Base-by-base conservation (phyloP, 2,797 vertebrate species). In the Halcyon chelicuti region DNA sequence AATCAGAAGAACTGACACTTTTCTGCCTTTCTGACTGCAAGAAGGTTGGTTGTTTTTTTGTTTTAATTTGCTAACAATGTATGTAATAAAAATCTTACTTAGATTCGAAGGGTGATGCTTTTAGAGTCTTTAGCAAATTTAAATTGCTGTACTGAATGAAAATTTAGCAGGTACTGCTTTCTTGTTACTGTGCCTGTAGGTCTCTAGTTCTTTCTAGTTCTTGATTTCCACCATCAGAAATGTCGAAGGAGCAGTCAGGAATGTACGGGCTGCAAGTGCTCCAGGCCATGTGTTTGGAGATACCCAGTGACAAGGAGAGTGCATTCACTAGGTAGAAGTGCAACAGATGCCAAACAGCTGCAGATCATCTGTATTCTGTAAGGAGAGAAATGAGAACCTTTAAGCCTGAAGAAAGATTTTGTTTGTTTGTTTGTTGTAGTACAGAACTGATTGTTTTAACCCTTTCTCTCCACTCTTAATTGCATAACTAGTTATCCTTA, bases 341-440 rank as follows among this genome's bases (percentile, higher is more conserved):
- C 60, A 81, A 28, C 89, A 91, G 93, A 94, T 94, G 93, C 94
- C 95, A 90, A 93, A 96, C 94, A 96, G 87, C 95, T 95, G 91
- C 37, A 95, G 68, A 91, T 96, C 91, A 79, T 94, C 91, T 94
- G 85, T n/a, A 16, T 70, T 73, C 77, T 68, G 57, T 47, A 60
- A 11, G 20, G 73, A 79, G 72, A 94, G 85, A 72, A 93, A 55
- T 58, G 58, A 91, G 73, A 95, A 80, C 65, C 65, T 93, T 77
- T 62, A 66, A 75, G 91, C 68, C 73, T 47, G 65, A 66, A 86
- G 76, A 33, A 86, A 51, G 55, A 49, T 51, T 55, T 51, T 61
- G 58, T 84, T 92, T 75, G 25, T 42, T 67, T 71, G 37, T 85
- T 94, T 94, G 40, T 90, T 91, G 87, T 72, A 88, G 39, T 63